Conservation (phyloP, 2,888 invertebrate species). For the Lutraria lutraria region DNA sequence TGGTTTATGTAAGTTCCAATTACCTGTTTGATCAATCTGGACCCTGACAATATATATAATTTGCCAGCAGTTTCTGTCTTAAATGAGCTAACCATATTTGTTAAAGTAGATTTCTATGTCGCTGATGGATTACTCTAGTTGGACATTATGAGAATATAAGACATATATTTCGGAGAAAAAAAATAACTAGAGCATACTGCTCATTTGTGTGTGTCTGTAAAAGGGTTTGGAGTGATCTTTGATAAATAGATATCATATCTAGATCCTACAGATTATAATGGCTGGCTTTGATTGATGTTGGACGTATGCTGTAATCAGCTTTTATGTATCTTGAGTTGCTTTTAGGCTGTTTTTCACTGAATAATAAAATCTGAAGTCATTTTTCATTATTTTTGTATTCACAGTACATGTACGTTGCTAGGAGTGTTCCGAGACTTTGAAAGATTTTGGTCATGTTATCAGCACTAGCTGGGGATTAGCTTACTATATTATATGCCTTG, state of each 20-base stretch:
- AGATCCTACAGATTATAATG: background rate
- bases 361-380: too few species aligned
- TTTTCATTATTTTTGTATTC: too few species aligned
- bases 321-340: too few species aligned
- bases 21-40: background rate
- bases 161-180: background rate
- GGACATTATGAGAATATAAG: background rate
- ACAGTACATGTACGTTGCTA: too few species aligned
- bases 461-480: too few species aligned
- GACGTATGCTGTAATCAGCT: too few species aligned
- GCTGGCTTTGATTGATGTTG: too few species aligned
- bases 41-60: background rate
- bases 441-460: too few species aligned
- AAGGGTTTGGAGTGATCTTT: background rate
- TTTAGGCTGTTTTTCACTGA: too few species aligned
- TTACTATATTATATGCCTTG: too few species aligned
- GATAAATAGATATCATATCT: background rate
- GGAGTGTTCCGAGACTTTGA: too few species aligned
- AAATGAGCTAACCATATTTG: background rate
- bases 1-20: conserved; percentile 14
- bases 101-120: conserved; percentile 14
- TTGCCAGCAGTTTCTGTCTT: background rate
- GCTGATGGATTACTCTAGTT: background rate
- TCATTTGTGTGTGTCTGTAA: background rate
- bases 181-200: background rate